Evolutionary conservation across 2,113 vertebrate species (phyloP), one percentile per base, ranked within the genome.

Genomic region (Indicator indicator): DNA sequence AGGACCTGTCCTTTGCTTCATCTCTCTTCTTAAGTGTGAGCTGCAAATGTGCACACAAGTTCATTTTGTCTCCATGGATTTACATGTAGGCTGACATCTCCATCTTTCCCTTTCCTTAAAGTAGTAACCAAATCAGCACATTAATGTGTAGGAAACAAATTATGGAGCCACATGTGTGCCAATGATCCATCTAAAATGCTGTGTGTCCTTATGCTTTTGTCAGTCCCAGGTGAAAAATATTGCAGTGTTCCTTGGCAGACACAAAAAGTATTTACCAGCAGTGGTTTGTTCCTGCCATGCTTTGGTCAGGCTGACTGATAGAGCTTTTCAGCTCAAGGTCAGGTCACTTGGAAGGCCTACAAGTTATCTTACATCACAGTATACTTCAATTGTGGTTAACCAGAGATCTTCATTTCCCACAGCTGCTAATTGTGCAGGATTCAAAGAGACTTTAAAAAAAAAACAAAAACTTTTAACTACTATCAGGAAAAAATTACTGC

Each of bases 401-500:
- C 76, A 88, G 68, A 95, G 27, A 84, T 42, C 78, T 95, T 93
- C 7, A 67, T 75, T 97, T 96, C 87, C 73, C 16, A 17, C 69
- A 16, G 33, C 9, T 11, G 4, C 46, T 93, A 95, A 86, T 38
- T 60, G 36, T 70, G 38, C 40, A 76, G 79, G 60, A 74, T 89
- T 89, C 88, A 88, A 83, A 96, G 62, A 96, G 77, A 81, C 44
- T 62, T 90, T 79, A 90, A 95, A 81, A 54, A 36, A 85, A 93
- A 82, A 91, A 44, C 73, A 81, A 93, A 82, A 91, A 44, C 73
- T 79, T 63, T 91, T 88, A 97, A 94, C 44, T 85, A 40, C 83
- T 95, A 68, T 44, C 26, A 27, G 70, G 56, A 81, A 80, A 92
- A 96, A 95, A 97, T 75, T 44, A 87, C 83, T 94, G 87, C 68